Evolutionary conservation across 2,888 invertebrate species (phyloP), one percentile per base, ranked within the genome.

Genomic region (Polyommatus icarus): DNA sequence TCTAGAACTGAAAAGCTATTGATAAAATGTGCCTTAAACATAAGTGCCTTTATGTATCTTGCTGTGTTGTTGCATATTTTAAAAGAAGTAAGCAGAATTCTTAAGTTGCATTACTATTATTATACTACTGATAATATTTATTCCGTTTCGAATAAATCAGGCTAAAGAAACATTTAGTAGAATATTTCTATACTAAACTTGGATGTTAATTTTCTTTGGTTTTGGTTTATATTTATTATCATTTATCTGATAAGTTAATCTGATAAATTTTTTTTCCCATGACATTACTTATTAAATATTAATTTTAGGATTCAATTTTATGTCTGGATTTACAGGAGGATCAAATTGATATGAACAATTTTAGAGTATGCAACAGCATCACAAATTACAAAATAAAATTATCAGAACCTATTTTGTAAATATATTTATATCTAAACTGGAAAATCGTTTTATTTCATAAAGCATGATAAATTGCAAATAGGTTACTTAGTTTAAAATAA

Each of bases 361-460:
- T 50, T 15, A 20, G 7, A 20, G 24, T 50, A 50, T 75, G 50
- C 75, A 54, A 46, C 54, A 50, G 18, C 18, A 50, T 15, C 24
- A 50, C 75, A 20, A 18, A 12, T 15, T 15, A 50, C 75, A 20
- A 18, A 12, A 61, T 59, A 67, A 15, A 76, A 71, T 20, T 32
- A 78, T 57, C 59, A 71, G 75, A 77, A 77, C 32, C 71, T 80
- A 79, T 79, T 80, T 80, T 79, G 79, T 80, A 80, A 80, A 80
- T 80, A 80, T 80, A 80, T 80, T 79, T 80, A 76, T 80, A 78
- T 67, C 40, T 61, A 78, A 79, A 71, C 59, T 67, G 12, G 15
- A 59, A 73, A 40, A 20, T 77, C 24, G 50, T 54, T 67, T 77
- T 40, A 61, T 75, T 77, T 78, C 3, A 0, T 54, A 18, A 54